Evolutionary conservation across 2,113 vertebrate species (phyloP).

Genomic region (Caranx ignobilis): DNA sequence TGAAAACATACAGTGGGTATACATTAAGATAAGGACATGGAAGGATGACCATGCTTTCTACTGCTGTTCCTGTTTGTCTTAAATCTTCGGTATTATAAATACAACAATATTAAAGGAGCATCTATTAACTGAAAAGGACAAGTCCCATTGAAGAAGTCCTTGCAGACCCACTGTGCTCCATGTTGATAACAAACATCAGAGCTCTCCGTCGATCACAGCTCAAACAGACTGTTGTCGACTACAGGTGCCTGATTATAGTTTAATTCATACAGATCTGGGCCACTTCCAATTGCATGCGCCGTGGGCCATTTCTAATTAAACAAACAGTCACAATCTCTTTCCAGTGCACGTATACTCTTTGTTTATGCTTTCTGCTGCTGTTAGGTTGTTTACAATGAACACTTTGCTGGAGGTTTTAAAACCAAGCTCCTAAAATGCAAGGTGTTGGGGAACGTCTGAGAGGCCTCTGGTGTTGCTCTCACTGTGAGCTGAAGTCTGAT

Average conservation of each 20-base stretch:
- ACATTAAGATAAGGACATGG: neutral
- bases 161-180: neutral
- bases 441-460: neutral
- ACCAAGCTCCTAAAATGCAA: neutral
- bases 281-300: constrained; percentile 11
- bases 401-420: neutral
- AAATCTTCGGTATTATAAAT: neutral
- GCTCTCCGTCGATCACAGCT: neutral
- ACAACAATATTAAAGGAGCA: neutral
- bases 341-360: constrained; percentile 3
- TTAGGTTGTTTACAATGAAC: neutral
- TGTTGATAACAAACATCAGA: constrained; percentile 1
- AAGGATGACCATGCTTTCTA: neutral
- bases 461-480: constrained; percentile 5
- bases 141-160: neutral
- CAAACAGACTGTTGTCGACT: constrained; percentile 19
- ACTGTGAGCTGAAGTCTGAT: neutral
- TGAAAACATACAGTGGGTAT: neutral
- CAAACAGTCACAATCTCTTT: neutral
- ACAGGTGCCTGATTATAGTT: constrained; percentile 28
- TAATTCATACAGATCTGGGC: constrained; percentile 22
- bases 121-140: neutral
- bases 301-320: constrained; percentile 14
- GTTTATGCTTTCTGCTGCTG: constrained; percentile 4
- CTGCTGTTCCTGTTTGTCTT: neutral